A percentile compares a stretch with the other conserved stretches of the same genome.
These are phyloP conservation scores for Bovichtus diacanthus DNA, from an alignment of 2,797 vertebrate species.

Conservation along the genomic window DNA sequence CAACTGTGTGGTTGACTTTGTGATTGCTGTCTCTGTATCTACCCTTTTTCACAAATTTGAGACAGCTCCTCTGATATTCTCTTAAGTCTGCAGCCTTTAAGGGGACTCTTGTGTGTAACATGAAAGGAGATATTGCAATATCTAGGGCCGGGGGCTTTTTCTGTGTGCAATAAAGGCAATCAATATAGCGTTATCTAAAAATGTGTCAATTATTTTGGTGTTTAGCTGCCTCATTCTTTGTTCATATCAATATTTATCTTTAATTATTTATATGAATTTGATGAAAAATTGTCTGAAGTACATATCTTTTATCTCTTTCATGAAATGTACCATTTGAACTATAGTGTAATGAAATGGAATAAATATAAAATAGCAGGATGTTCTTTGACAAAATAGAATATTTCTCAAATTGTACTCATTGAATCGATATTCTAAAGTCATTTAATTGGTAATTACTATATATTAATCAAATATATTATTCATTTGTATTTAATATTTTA, in stretches of 20 bases:
- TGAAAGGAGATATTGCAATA: conserved; percentile 9
- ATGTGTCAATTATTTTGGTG: not conserved
- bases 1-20: conserved; percentile 11
- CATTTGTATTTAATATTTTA: not conserved
- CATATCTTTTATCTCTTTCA: not conserved
- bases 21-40: conserved; percentile 19
- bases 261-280: not conserved
- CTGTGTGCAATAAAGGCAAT: conserved; percentile 79
- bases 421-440: not conserved
- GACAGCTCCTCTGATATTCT: conserved; percentile 9
- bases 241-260: not conserved
- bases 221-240: not conserved
- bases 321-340: not conserved
- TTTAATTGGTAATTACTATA: not conserved
- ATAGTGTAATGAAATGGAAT: not conserved
- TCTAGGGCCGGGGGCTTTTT: conserved; percentile 77
- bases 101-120: conserved; percentile 21
- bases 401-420: not conserved
- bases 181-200: conserved; percentile 8
- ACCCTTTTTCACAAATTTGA: not conserved
- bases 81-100: conserved; percentile 16
- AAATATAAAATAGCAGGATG: too few relatives aligned
- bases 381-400: too few relatives aligned
- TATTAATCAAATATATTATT: not conserved
- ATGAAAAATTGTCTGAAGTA: not conserved